Base-by-base conservation (phyloP, 1,140 invertebrate genomes). In the Euwallacea fornicatus region DNA sequence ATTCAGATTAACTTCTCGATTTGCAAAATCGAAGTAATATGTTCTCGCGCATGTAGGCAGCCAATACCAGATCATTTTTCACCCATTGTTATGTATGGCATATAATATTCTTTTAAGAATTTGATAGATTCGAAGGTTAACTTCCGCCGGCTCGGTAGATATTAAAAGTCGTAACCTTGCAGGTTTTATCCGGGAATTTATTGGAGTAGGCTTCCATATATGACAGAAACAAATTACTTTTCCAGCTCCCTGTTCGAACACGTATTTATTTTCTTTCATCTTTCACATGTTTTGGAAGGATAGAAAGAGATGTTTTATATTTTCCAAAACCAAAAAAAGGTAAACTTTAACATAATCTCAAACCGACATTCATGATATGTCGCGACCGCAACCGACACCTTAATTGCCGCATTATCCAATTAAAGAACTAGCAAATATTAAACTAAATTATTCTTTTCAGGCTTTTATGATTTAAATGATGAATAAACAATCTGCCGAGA, bases 81-180 rank as follows among this genome's bases (percentile, higher is more conserved):
- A 65, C 50, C 47, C 43, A 50, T 54, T 33, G 21, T 33, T 33
- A 33, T 63, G 61, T 46, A 63, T 21, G 61, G 61, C 61, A 63
- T 63, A 46, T 50, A 63, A 63, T 63, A 63, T 63, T 63, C 61
- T 63, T 63, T 63, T 63, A 63, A 63, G 61, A 50, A 63, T 50
- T 47, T 63, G 61, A 63, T 63, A 21, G 61, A 63, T 63, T 63
- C 16, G 43, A 42, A 63, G 61, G 61, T 63, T 63, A 63, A 63
- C 61, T 42, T 47, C 61, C 16, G 43, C 44, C 61, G 61, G 61
- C 61, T 63, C 42, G 50, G 43, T 63, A 13, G 61, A 63, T 63
- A 63, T 63, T 63, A 63, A 58, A 63, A 63, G 43, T 63, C 46
- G 13, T 63, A 63, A 63, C 61, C 61, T 63, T 44, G 42, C 61